Evolutionary conservation across 2,797 vertebrate genomes (phyloP).

Genomic region (Rhinoraja longicauda): DNA sequence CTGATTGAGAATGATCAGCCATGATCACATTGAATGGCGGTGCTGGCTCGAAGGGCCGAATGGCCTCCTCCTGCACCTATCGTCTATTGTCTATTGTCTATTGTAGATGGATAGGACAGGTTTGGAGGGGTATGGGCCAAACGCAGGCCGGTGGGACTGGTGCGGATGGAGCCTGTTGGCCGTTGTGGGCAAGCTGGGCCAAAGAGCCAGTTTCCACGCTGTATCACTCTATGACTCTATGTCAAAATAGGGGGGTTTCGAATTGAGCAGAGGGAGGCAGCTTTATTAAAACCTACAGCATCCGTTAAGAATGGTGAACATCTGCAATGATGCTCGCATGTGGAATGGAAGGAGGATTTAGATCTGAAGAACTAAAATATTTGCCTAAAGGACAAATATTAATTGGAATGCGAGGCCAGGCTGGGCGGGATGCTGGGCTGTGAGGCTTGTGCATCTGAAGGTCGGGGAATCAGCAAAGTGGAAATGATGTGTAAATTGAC

Average conservation of each 20-base stretch:
- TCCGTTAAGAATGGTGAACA: conserved; percentile 25
- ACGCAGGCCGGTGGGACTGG: no score
- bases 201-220: no score
- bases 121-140: no score
- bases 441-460: conserved; percentile 87
- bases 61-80: no score
- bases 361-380: conserved; percentile 94
- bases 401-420: conserved; percentile 89
- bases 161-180: no score
- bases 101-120: no score
- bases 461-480: conserved; percentile 80
- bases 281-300: neutral
- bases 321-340: conserved; percentile 57
- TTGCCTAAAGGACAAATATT: conserved; percentile 90
- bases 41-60: no score
- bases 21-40: no score
- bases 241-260: neutral
- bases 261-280: conserved; percentile 1
- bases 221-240: no score
- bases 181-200: no score
- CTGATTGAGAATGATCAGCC: no score
- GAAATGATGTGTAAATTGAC: conserved; percentile 89
- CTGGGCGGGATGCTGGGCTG: conserved; percentile 73
- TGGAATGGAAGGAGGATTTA: conserved; percentile 81
- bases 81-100: no score